Base-by-base conservation (phyloP, 2,797 vertebrate genomes). In the Myotis pilosus region DNA sequence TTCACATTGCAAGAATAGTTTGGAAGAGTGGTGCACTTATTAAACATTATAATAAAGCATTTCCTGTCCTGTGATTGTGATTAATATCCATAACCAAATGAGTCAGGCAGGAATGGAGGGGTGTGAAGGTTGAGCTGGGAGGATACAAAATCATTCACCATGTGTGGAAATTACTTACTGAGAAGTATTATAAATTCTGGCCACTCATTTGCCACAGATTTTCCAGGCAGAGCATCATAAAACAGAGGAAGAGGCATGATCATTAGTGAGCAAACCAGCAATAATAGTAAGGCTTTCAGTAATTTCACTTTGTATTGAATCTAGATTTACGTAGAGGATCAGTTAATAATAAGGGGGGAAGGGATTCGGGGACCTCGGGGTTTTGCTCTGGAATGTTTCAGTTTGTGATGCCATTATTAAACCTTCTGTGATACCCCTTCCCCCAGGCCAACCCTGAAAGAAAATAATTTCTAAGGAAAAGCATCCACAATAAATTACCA, bases 31-130 rank as follows among this genome's bases (percentile, higher is more conserved):
- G 57, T 93, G 97, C 97, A 98, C 87, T 96, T 97, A 97, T 97
- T 97, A 98, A 97, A 97, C 62, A 97, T 97, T 97, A 97, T 97
- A 97, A 97, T 92, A 85, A 97, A 96, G 75, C 90, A 94, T 96
- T 97, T 94, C 62, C 88, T 96, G 74, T 97, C 94, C 91, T 94
- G 33, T 81, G 91, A 96, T 96, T 97, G 94, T 76, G 95, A 97
- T 97, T 97, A 97, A 97, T 86, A 97, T 96, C 41, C 87, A 96
- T 89, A 89, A 93, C 96, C 71, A 96, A 97, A 97, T 87, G 33
- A 92, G 33, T 0, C 28, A 71, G 94, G 96, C 92, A 69, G 9
- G 60, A 68, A 90, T 66, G 28, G 23, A 97, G 94, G 85, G 71
- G 86, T 69, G 53, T 92, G 28, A 91, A 94, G 51, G 33, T 30